Evolutionary conservation across 2,888 invertebrate genomes (phyloP).

Genomic region (Parelbella ahira): DNA sequence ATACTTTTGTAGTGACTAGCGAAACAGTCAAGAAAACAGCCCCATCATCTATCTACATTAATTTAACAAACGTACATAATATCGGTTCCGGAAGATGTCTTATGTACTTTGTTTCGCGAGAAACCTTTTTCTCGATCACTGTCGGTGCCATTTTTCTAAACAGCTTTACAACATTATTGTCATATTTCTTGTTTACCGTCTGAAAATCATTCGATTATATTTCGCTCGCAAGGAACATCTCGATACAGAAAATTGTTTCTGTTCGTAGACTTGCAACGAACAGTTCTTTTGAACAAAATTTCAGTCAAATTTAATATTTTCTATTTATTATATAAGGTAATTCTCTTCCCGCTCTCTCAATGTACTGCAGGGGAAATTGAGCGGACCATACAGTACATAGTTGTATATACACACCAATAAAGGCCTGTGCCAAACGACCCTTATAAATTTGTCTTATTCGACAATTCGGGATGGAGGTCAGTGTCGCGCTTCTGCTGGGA

Average conservation of each 20-base stretch:
- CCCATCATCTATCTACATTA: neutral
- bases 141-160: constrained; percentile 33
- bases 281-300: no score
- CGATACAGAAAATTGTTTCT: constrained; percentile 46
- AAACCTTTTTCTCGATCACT: constrained; percentile 23
- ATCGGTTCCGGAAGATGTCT: neutral
- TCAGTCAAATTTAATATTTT: no score
- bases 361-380: neutral
- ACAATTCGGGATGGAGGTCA: constrained; percentile 49
- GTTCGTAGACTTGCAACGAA: constrained; percentile 39
- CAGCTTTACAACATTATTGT: constrained; percentile 46
- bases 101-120: constrained; percentile 1
- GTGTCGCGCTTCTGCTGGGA: constrained; percentile 49
- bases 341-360: constrained; percentile 15
- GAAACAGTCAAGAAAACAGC: neutral
- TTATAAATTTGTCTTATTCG: constrained; percentile 56
- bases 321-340: no score
- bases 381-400: constrained; percentile 13
- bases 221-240: constrained; percentile 39
- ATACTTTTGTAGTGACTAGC: no score
- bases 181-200: constrained; percentile 44
- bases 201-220: constrained; percentile 57
- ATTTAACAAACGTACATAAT: neutral
- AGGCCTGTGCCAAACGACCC: constrained; percentile 40
- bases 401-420: constrained; percentile 18